Evolutionary conservation across 2,797 vertebrate genomes (phyloP).

Genomic region (Sebastiscus tertius): DNA sequence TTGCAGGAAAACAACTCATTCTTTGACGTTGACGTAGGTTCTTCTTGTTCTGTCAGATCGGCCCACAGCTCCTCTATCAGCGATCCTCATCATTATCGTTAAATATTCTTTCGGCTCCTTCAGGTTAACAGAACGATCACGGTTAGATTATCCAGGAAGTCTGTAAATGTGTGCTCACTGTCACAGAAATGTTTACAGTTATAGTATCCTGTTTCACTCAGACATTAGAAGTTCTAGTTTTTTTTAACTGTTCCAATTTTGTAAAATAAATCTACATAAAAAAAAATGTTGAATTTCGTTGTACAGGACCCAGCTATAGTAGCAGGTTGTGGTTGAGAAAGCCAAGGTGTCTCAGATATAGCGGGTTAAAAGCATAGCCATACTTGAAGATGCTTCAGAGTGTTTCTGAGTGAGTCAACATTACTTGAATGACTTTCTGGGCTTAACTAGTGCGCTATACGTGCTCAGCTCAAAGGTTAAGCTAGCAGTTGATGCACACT

Average conservation of each 20-base stretch:
- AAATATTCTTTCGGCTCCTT: conserved; percentile 41
- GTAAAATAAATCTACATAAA: conserved; percentile 75
- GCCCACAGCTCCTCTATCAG: conserved; percentile 62
- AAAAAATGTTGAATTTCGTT: conserved; percentile 75
- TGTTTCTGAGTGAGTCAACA: conserved; percentile 89
- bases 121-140: conserved; percentile 54
- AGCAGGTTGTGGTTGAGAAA: conserved; percentile 81
- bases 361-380: conserved; percentile 94
- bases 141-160: conserved; percentile 66
- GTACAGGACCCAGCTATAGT: conserved; percentile 91
- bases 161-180: conserved; percentile 73
- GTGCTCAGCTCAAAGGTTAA: conserved; percentile 89
- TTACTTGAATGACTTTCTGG: conserved; percentile 98
- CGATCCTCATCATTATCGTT: conserved; percentile 48
- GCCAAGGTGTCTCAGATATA: conserved; percentile 84
- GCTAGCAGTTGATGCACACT: conserved; percentile 89
- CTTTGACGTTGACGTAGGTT: conserved; percentile 69
- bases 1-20: conserved; percentile 75
- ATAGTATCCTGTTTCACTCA: conserved; percentile 57
- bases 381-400: conserved; percentile 96
- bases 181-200: conserved; percentile 76
- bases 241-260: conserved; percentile 80
- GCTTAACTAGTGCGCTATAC: conserved; percentile 87
- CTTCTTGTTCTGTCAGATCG: conserved; percentile 67
- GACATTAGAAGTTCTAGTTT: conserved; percentile 74